These are phyloP conservation scores for Chloropsis hardwickii DNA, from an alignment of 2,113 vertebrate genomes.

Conservation along the genomic window DNA sequence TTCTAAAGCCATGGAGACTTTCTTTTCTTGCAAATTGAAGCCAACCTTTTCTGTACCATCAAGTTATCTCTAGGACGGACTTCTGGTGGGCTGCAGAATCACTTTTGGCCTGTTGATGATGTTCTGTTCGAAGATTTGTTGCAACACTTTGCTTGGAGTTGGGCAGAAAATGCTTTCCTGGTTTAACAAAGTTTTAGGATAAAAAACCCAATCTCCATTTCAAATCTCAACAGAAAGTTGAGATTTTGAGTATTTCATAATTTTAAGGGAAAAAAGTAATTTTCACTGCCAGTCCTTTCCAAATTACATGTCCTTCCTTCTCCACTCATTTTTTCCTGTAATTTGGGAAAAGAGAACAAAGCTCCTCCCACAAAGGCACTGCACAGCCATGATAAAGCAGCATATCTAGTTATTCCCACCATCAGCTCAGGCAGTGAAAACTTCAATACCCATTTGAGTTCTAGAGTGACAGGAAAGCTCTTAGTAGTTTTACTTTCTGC, in stretches of 20 bases:
- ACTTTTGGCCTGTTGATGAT: background rate
- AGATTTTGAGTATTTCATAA: background rate
- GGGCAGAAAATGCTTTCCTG: background rate
- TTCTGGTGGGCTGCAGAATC: background rate
- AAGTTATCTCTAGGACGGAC: background rate
- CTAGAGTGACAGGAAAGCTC: background rate
- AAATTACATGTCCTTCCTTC: background rate
- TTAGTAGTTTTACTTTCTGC: background rate
- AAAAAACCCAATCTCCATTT: background rate
- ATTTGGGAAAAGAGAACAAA: background rate
- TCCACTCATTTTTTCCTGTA: background rate
- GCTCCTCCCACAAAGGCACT: accelerated
- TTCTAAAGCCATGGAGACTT: background rate
- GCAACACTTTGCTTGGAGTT: background rate
- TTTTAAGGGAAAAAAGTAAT: background rate
- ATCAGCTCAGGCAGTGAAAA: background rate
- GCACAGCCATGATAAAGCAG: background rate
- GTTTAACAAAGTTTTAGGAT: background rate
- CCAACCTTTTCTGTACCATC: background rate
- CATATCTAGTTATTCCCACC: background rate
- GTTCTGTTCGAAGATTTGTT: background rate
- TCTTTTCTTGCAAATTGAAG: background rate
- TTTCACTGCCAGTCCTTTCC: background rate
- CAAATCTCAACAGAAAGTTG: background rate
- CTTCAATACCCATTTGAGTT: background rate